phyloP scores from a whole-genome alignment of 2,888 invertebrate species.

The Acleris sparsana region DNA sequence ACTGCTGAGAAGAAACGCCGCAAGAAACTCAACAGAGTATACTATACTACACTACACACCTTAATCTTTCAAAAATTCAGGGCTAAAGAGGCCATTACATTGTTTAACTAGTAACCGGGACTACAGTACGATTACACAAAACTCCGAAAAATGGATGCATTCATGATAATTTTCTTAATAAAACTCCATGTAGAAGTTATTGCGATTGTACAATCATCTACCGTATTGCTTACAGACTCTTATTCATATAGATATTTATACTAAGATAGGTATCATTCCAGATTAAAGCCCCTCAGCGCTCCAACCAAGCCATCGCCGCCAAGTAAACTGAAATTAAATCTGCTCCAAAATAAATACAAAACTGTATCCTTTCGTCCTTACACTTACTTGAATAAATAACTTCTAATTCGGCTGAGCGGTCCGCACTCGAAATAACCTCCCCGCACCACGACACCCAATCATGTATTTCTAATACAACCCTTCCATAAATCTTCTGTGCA shows the following conservation, averaged over 20 bases:
- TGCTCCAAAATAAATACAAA: constrained; percentile 36
- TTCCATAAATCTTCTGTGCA: constrained; percentile 8
- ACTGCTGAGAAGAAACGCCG: no score
- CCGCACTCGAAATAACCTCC: constrained; percentile 34
- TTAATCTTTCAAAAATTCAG: no score
- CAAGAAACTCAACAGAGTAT: no score
- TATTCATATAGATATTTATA: no score
- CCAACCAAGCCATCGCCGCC: constrained; percentile 11
- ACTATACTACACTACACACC: no score
- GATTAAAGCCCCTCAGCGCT: constrained; percentile 8
- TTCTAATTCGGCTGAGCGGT: constrained; percentile 26
- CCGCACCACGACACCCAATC: constrained; percentile 13
- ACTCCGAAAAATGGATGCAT: no score
- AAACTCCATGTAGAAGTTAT: no score
- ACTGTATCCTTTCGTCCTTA: constrained; percentile 37
- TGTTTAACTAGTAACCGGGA: no score
- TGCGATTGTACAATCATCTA: no score
- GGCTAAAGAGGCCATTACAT: no score
- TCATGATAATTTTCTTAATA: no score
- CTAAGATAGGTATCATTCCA: constrained; percentile 1
- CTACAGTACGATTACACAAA: no score
- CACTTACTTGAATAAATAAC: constrained; percentile 37
- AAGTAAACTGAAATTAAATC: constrained; percentile 35
- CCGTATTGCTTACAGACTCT: not conserved
- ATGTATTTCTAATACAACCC: not conserved